Percentiles rank a stretch among this genome's conserved stretches.
These are phyloP conservation scores for Synaphobranchus kaupii DNA, from an alignment of 2,797 vertebrate species.

Conservation along the genomic window DNA sequence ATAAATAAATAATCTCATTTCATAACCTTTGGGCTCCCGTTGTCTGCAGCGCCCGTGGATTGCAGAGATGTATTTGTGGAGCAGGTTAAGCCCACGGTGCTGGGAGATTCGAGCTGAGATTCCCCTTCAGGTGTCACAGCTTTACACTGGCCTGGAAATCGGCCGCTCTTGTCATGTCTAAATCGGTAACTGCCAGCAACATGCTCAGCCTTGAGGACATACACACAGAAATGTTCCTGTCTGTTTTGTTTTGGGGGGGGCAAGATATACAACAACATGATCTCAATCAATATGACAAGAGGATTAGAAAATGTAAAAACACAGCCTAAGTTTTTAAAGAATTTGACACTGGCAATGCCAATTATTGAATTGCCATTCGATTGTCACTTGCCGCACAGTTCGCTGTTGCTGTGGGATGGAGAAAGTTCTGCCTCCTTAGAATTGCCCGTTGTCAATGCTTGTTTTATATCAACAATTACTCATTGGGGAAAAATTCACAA, in stretches of 20 bases:
- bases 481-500: not conserved
- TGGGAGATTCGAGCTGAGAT: not conserved
- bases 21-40: not conserved
- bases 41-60: not conserved
- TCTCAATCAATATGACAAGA: constrained; percentile 73
- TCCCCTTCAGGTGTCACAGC: not conserved
- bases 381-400: constrained; percentile 64
- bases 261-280: constrained; percentile 44
- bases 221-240: not conserved
- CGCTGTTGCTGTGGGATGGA: constrained; percentile 53
- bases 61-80: not conserved
- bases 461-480: not conserved
- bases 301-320: constrained; percentile 69
- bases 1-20: constrained; percentile 15
- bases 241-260: not conserved
- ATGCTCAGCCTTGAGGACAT: not conserved
- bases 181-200: not conserved
- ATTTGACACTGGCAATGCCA: constrained; percentile 52
- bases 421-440: constrained; percentile 47
- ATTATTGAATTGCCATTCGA: constrained; percentile 71
- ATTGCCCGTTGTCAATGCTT: constrained; percentile 22
- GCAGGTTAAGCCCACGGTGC: not conserved
- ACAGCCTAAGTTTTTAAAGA: constrained; percentile 59
- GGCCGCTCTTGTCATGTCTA: not conserved
- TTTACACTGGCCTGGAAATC: not conserved